These are phyloP conservation scores for Ametastegia equiseti DNA, from an alignment of 2,888 invertebrate genomes.

Conservation along the genomic window DNA sequence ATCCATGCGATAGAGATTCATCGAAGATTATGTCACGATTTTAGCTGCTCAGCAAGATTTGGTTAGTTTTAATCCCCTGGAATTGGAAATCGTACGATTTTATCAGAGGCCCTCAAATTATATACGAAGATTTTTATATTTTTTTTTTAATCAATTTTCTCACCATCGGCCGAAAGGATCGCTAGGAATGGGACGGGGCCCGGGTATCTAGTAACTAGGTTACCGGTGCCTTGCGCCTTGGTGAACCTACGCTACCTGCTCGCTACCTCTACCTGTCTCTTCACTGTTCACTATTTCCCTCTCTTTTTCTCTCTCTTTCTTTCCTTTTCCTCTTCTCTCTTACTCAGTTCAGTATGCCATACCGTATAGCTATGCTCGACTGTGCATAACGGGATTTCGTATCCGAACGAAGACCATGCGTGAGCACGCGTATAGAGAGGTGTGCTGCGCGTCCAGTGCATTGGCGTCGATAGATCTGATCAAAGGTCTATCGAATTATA, in stretches of 20 bases:
- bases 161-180: constrained; percentile 18
- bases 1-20: not conserved
- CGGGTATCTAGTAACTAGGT: constrained; percentile 67
- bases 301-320: constrained; percentile 48
- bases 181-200: constrained; percentile 49
- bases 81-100: not conserved
- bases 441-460: constrained; percentile 52
- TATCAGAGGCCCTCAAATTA: not conserved
- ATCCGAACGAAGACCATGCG: constrained; percentile 59
- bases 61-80: not conserved
- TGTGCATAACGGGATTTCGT: constrained; percentile 67
- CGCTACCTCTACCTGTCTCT: constrained; percentile 52
- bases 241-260: constrained; percentile 55
- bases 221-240: constrained; percentile 65
- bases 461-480: constrained; percentile 54
- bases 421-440: constrained; percentile 54
- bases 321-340: constrained; percentile 43
- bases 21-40: not conserved
- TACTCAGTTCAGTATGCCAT: constrained; percentile 59
- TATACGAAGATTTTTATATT: not conserved
- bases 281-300: constrained; percentile 34
- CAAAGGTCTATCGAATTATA: not conserved
- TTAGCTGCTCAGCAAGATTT: not conserved
- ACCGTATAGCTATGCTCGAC: constrained; percentile 57
- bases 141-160: constrained; percentile 17